Evolutionary conservation across 2,888 invertebrate genomes (phyloP).

Genomic region (Cataglyphis altisquamis): DNA sequence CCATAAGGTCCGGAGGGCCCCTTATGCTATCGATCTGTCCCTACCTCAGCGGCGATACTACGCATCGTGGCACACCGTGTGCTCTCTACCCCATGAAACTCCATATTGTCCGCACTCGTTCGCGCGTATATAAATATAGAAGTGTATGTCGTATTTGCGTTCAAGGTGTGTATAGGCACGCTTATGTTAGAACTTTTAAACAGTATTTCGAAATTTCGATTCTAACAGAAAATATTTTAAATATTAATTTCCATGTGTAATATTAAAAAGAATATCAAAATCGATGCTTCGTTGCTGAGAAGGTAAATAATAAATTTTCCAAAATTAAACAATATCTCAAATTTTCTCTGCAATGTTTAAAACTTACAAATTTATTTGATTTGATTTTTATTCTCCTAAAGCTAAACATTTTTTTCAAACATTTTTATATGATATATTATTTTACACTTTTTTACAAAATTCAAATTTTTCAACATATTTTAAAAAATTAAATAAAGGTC

Average conservation of each 20-base stretch:
- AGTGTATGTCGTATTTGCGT: conserved; percentile 50
- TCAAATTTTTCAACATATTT: not conserved
- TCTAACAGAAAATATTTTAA: conserved; percentile 7
- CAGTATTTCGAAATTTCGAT: conserved; percentile 3
- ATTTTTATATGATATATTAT: conserved; percentile 8
- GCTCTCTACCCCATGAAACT: conserved; percentile 75
- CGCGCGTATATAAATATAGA: conserved; percentile 55
- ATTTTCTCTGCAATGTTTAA: not conserved
- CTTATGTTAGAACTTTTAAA: conserved; percentile 25
- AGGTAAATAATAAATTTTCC: not conserved
- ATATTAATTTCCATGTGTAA: not conserved
- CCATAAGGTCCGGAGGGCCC: conserved; percentile 83
- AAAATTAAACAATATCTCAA: not conserved
- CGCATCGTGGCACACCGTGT: conserved; percentile 70
- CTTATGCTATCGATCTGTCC: conserved; percentile 83
- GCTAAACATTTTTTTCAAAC: no score
- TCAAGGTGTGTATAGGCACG: conserved; percentile 39
- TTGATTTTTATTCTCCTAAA: not conserved
- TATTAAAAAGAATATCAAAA: not conserved
- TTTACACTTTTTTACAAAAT: not conserved
- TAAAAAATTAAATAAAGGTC: not conserved
- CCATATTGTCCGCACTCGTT: conserved; percentile 75
- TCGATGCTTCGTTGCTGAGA: not conserved
- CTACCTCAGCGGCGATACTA: conserved; percentile 74
- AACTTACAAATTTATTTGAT: not conserved